Percentiles rank a stretch among this genome's conserved stretches.
Conservation (phyloP, 2,113 vertebrate species). For the Rhinoderma darwinii region DNA sequence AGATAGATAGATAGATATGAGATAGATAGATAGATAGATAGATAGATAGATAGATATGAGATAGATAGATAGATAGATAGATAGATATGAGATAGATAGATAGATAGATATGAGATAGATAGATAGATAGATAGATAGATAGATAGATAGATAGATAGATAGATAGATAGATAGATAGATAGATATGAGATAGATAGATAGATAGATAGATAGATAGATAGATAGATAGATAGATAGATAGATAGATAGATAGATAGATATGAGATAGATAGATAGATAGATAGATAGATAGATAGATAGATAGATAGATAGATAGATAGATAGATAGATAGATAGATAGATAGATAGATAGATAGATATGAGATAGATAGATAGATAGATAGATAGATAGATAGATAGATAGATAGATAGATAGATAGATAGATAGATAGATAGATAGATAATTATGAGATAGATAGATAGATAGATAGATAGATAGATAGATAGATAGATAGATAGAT, state of each 20-base stretch:
- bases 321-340: too few species aligned
- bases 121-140: not conserved
- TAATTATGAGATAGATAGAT: not conserved
- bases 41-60: not conserved
- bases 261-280: not conserved
- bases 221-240: too few species aligned
- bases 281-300: not conserved
- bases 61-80: not conserved
- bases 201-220: too few species aligned
- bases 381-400: not conserved
- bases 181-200: too few species aligned
- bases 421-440: not conserved
- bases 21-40: not conserved
- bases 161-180: too few species aligned
- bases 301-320: too few species aligned
- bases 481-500: not conserved
- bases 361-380: not conserved
- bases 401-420: not conserved
- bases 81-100: not conserved
- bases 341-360: not conserved
- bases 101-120: slow-evolving; percentile 14
- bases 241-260: not conserved
- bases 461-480: not conserved
- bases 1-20: not conserved
- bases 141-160: too few species aligned